These are phyloP conservation scores for Lophochroa leadbeateri DNA, from an alignment of 2,113 vertebrate species.

Conservation along the genomic window DNA sequence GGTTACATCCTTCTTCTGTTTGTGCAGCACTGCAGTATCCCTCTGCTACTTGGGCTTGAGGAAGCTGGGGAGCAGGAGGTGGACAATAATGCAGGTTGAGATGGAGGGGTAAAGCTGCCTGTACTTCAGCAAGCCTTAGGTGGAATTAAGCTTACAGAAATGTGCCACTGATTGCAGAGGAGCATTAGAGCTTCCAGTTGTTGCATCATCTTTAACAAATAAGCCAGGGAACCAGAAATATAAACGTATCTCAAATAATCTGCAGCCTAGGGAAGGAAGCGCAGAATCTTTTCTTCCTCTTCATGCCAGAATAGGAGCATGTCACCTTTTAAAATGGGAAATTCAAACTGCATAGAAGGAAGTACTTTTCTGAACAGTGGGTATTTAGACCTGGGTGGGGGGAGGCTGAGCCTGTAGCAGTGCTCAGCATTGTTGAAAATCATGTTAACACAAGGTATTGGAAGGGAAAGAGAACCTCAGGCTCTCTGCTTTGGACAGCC, in stretches of 20 bases:
- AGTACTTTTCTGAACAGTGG: neutral
- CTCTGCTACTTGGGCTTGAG: neutral
- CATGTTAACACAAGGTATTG: neutral
- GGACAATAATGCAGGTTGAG: neutral
- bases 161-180: neutral
- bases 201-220: neutral
- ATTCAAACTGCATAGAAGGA: neutral
- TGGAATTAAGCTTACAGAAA: neutral
- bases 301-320: neutral
- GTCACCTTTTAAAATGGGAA: neutral
- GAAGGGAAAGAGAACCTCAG: neutral
- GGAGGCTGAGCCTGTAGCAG: neutral
- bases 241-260: neutral
- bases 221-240: neutral
- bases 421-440: neutral
- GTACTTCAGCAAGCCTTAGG: neutral
- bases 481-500: neutral
- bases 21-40: neutral
- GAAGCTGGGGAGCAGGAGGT: neutral
- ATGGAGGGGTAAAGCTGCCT: neutral
- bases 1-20: neutral
- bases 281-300: neutral
- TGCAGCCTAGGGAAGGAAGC: neutral
- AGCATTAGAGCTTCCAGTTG: neutral
- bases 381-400: neutral